Evolutionary conservation across 2,797 vertebrate species (phyloP).

Genomic region (Amniataba percoides): DNA sequence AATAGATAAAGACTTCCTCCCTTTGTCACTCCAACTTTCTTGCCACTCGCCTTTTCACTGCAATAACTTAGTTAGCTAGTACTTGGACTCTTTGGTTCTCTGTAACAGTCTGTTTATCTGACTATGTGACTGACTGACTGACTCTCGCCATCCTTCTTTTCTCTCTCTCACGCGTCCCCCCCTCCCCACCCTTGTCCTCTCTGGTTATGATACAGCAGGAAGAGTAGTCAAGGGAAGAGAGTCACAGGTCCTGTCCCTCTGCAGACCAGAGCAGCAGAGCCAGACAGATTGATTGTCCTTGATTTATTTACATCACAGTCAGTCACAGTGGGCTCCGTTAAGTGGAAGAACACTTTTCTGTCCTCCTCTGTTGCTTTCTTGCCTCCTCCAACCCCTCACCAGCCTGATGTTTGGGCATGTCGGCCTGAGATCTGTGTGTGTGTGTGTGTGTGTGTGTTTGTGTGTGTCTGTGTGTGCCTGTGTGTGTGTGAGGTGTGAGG

Average conservation of each 20-base stretch:
- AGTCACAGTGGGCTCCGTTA: slow-evolving; percentile 82
- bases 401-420: slow-evolving; percentile 71
- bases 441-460: slow-evolving; percentile 28
- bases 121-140: slow-evolving; percentile 65
- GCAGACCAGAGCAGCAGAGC: slow-evolving; percentile 67
- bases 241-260: slow-evolving; percentile 56
- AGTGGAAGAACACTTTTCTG: slow-evolving; percentile 71
- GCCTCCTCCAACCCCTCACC: slow-evolving; percentile 56
- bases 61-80: slow-evolving; percentile 57
- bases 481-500: slow-evolving; percentile 35
- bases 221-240: slow-evolving; percentile 59
- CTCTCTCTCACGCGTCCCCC: slow-evolving; percentile 12
- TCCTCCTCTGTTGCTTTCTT: slow-evolving; percentile 40
- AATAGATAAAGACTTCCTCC: slow-evolving; percentile 66
- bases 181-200: slow-evolving; percentile 42
- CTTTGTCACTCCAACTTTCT: slow-evolving; percentile 39
- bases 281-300: slow-evolving; percentile 79
- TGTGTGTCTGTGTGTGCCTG: slow-evolving; percentile 22
- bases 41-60: slow-evolving; percentile 33
- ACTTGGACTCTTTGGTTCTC: slow-evolving; percentile 83
- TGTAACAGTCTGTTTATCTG: slow-evolving; percentile 78
- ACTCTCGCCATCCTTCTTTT: slow-evolving; percentile 27
- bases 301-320: slow-evolving; percentile 84
- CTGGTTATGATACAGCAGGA: slow-evolving; percentile 59
- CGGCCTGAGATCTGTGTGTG: slow-evolving; percentile 76